Evolutionary conservation across 1,140 invertebrate species (phyloP).

Genomic region (Nephila pilipes): DNA sequence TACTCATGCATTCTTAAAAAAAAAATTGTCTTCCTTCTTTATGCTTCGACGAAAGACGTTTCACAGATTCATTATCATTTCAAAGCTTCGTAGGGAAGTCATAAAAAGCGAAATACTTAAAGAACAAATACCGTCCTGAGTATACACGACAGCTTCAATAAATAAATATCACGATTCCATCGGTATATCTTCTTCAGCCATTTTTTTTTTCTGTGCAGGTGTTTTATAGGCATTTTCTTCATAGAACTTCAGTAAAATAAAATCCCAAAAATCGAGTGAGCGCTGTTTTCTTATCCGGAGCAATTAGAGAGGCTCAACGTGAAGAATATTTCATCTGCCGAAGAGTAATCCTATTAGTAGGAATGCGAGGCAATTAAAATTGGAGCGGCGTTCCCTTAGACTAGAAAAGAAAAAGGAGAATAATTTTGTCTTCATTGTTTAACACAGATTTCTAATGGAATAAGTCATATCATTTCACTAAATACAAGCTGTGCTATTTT

Average conservation of each 20-base stretch:
- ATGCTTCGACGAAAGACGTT: too few relatives aligned
- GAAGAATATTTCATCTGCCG: slow-evolving; percentile 55
- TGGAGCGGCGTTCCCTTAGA: not conserved
- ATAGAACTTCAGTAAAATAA: not conserved
- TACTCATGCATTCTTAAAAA: too few relatives aligned
- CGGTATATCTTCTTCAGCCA: not conserved
- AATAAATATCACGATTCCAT: slow-evolving; percentile 23
- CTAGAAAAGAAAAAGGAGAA: too few relatives aligned
- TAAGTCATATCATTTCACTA: slow-evolving; percentile 27
- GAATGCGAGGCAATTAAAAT: slow-evolving; percentile 71
- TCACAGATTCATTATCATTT: not conserved
- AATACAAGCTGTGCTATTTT: not conserved
- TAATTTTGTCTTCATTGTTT: not conserved
- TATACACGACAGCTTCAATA: not conserved
- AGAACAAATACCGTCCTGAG: not conserved
- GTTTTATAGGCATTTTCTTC: not conserved
- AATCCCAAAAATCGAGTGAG: slow-evolving; percentile 8
- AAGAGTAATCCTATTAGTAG: slow-evolving; percentile 67
- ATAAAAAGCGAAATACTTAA: not conserved
- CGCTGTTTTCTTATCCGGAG: slow-evolving; percentile 48
- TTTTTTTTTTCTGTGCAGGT: not conserved
- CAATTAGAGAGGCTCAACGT: slow-evolving; percentile 61
- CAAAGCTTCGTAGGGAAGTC: not conserved
- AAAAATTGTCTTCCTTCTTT: too few relatives aligned
- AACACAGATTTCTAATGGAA: not conserved